Percentiles rank a stretch among this genome's conserved stretches.
These are phyloP conservation scores for Micrastur ruficollis DNA, from an alignment of 2,797 vertebrate genomes.

Conservation along the genomic window DNA sequence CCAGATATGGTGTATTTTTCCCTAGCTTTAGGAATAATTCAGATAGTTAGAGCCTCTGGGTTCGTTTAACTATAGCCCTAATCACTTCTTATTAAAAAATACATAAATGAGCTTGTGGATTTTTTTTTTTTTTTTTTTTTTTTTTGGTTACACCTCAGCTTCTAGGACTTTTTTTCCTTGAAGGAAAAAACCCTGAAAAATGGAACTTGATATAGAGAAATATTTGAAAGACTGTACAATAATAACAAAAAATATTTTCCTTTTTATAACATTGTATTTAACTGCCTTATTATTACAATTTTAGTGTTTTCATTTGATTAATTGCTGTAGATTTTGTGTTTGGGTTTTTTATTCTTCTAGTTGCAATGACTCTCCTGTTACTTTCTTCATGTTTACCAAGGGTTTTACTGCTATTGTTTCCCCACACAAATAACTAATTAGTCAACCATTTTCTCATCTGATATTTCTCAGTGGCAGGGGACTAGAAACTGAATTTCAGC, in stretches of 20 bases:
- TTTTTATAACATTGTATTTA: constrained; percentile 18
- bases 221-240: not conserved
- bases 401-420: not conserved
- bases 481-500: not conserved
- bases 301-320: constrained; percentile 30
- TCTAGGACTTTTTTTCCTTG: not conserved
- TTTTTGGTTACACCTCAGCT: not conserved
- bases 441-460: constrained; percentile 15
- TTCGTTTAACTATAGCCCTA: constrained; percentile 51
- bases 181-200: not conserved
- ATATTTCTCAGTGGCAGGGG: not conserved
- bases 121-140: not conserved
- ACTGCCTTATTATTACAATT: not conserved
- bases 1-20: constrained; percentile 59
- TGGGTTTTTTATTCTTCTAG: not conserved
- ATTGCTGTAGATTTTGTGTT: not conserved
- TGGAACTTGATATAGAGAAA: not conserved
- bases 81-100: constrained; percentile 62
- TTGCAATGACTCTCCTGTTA: not conserved
- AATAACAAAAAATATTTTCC: not conserved
- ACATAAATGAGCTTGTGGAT: constrained; percentile 32
- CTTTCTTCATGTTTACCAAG: not conserved
- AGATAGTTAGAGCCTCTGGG: constrained; percentile 23
- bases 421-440: constrained; percentile 24
- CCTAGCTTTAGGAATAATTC: constrained; percentile 42